A percentile compares a stretch with the other conserved stretches of the same genome.
These are phyloP conservation scores for Willowsia nigromaculata DNA, from an alignment of 2,888 invertebrate genomes.

Conservation along the genomic window DNA sequence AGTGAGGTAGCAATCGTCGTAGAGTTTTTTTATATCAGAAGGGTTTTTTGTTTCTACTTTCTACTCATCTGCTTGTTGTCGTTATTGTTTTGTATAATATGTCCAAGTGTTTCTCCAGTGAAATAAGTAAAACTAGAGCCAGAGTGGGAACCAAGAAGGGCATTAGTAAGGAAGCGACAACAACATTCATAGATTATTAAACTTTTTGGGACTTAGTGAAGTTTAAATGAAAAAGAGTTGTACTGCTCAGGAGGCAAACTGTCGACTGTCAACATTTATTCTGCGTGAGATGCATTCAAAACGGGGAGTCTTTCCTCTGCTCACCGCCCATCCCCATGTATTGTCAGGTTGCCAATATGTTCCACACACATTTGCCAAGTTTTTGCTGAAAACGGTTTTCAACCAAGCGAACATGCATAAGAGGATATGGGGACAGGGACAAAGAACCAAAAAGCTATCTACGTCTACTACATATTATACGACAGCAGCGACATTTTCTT, in stretches of 20 bases:
- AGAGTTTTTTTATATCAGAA: conserved; percentile 52
- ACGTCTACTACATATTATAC: background rate
- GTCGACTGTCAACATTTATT: conserved; percentile 74
- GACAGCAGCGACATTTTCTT: conserved; percentile 54
- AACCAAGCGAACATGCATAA: conserved; percentile 30
- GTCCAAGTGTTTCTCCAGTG: conserved; percentile 24
- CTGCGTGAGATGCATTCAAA: conserved; percentile 72
- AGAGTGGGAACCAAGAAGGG: conserved; percentile 31
- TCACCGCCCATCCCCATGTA: conserved; percentile 68
- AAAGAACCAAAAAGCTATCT: background rate
- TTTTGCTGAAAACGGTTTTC: conserved; percentile 68
- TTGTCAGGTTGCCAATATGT: conserved; percentile 73
- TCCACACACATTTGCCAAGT: conserved; percentile 71
- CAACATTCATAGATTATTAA: conserved; percentile 73
- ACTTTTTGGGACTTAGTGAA: conserved; percentile 66
- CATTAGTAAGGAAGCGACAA: conserved; percentile 65
- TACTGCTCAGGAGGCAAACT: conserved; percentile 67
- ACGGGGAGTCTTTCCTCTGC: conserved; percentile 47
- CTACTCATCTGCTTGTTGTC: conserved; percentile 36
- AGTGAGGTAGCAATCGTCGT: background rate
- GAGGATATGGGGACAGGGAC: background rate
- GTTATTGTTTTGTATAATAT: background rate
- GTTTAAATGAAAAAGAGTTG: conserved; percentile 73
- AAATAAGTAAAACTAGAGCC: background rate
- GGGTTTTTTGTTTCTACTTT: conserved; percentile 46